These are phyloP conservation scores for Ditylenchus weischeri DNA, from an alignment of 2,888 invertebrate species.

Conservation along the genomic window DNA sequence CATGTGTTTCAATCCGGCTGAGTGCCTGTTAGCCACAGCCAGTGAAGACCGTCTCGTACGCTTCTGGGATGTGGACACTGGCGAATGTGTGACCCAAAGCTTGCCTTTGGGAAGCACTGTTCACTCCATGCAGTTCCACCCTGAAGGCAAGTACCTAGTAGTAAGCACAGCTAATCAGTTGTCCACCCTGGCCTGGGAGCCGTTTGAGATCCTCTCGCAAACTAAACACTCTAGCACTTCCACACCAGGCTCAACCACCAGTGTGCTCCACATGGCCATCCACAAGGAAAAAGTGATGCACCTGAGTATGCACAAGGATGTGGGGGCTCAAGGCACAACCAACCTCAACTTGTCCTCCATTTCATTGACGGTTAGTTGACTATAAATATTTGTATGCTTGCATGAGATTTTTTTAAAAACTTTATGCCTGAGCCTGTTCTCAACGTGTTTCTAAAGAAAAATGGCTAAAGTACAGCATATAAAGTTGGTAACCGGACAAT, in stretches of 20 bases:
- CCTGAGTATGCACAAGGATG: neutral
- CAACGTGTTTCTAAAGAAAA: too few relatives aligned
- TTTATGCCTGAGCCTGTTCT: too few relatives aligned
- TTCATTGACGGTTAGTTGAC: constrained; percentile 2
- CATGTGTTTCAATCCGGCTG: constrained; percentile 35
- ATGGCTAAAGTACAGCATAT: too few relatives aligned
- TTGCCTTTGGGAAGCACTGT: constrained; percentile 29
- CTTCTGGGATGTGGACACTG: constrained; percentile 40
- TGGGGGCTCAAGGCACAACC: neutral
- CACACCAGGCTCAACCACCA: neutral
- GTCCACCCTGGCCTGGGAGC: constrained; percentile 20
- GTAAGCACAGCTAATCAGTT: constrained; percentile 21
- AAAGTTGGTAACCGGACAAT: too few relatives aligned
- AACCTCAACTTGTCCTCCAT: neutral
- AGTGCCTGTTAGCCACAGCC: constrained; percentile 32
- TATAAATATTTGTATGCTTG: too few relatives aligned
- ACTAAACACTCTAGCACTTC: neutral
- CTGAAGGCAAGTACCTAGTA: constrained; percentile 29
- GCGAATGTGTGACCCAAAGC: constrained; percentile 34
- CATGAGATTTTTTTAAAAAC: too few relatives aligned
- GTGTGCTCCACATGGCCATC: constrained; percentile 1
- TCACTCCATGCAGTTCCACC: constrained; percentile 28
- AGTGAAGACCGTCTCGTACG: constrained; percentile 34
- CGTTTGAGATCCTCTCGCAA: constrained; percentile 21
- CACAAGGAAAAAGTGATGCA: constrained; percentile 4